Evolutionary conservation across 2,113 vertebrate genomes (phyloP).

Genomic region (Excalfactoria chinensis): DNA sequence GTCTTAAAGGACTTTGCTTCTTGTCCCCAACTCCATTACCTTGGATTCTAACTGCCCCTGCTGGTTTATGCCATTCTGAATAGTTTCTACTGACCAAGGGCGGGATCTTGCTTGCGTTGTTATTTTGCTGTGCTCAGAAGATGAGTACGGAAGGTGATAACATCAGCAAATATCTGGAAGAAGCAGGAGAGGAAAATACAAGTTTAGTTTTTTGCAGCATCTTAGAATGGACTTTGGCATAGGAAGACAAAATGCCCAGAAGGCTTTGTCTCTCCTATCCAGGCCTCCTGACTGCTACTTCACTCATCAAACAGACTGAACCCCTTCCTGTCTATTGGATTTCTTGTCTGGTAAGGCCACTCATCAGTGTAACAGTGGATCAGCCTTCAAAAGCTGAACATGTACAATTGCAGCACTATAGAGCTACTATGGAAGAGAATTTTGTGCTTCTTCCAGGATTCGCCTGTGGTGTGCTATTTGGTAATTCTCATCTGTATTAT

Average conservation of each 20-base stretch:
- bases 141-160: neutral
- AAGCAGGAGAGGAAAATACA: neutral
- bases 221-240: neutral
- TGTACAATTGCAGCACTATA: neutral
- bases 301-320: neutral
- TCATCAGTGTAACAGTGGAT: neutral
- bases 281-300: neutral
- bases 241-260: neutral
- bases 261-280: neutral
- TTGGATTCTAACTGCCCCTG: neutral
- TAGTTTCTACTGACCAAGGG: neutral
- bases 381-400: neutral
- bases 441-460: neutral
- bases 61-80: neutral
- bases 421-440: neutral
- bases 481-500: constrained; percentile 6
- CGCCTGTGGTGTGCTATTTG: neutral
- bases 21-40: neutral
- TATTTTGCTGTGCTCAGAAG: neutral
- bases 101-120: neutral
- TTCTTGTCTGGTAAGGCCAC: neutral
- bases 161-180: neutral
- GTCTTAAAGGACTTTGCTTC: neutral
- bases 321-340: neutral
- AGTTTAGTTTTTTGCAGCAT: neutral